phyloP scores from a whole-genome alignment of 2,113 vertebrate species.

The Paedocypris sp. region DNA sequence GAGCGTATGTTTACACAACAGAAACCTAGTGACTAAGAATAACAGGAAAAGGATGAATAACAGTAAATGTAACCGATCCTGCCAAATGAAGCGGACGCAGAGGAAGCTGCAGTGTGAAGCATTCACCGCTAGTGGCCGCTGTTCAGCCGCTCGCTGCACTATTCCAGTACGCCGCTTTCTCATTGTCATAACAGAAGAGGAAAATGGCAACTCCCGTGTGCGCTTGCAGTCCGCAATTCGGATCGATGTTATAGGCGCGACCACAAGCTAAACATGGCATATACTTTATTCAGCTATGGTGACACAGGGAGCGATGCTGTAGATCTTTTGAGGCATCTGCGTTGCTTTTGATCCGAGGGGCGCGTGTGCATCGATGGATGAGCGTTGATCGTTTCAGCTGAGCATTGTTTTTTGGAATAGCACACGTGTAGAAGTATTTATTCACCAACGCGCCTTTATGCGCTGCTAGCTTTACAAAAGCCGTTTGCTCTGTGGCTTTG shows the following conservation, averaged over 20 bases:
- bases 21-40: background rate
- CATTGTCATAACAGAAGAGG: conserved; percentile 47
- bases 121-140: conserved; percentile 1
- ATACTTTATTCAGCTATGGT: conserved; percentile 41
- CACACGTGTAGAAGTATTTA: conserved; percentile 2
- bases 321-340: conserved; percentile 41
- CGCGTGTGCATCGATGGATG: conserved; percentile 29
- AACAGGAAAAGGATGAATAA: background rate
- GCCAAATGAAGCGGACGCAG: background rate
- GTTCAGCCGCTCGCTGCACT: background rate
- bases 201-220: conserved; percentile 66
- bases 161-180: background rate
- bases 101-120: background rate
- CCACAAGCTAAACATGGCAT: conserved; percentile 61
- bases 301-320: conserved; percentile 46
- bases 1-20: background rate
- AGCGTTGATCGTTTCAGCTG: background rate
- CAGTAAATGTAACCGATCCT: background rate
- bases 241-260: conserved; percentile 40
- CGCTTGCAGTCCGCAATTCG: conserved; percentile 49
- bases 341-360: conserved; percentile 40
- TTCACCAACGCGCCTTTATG: conserved; percentile 3
- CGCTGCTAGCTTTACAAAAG: conserved; percentile 10
- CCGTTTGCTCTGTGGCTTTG: background rate
- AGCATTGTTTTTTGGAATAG: conserved; percentile 13